Base-by-base conservation (phyloP, 2,888 invertebrate species). In the Abscondita cerata region DNA sequence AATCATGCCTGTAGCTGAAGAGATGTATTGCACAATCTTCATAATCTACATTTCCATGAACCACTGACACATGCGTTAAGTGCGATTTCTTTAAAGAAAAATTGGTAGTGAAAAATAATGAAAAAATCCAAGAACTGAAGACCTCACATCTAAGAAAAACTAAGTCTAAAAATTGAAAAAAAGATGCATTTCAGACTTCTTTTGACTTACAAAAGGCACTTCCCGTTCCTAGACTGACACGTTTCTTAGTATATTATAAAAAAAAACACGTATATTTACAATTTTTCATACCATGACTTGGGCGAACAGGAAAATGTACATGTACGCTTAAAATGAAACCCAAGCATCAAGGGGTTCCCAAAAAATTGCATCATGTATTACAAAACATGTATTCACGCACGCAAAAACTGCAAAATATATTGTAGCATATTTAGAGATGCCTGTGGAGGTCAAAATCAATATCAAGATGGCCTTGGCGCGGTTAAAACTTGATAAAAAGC, bases 271-370 rank as follows among this genome's bases (percentile, higher is more conserved):
- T 36, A 36, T 36, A 11, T 36, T 36, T 36, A 36, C 36, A 36
- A 36, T 36, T 36, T 36, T 12, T 11, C 70, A 54, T 52, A 68
- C 38, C 72, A 70, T 66, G 64, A 64, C 64, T 67, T 72, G 62
- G 62, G 68, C 56, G 62, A 66, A 44, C 52, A 68, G 56, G 64
- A 62, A 64, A 68, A 60, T 48, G 64, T 67, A 48, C 73, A 44
- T 36, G 18, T 71, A 73, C 59, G 67, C 64, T 46, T 75, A 72
- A 73, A 67, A 73, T 63, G 74, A 75, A 70, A 70, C 70, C 15
- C 68, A 48, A 57, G 73, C 70, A 52, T 75, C 71, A 52, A 69
- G 73, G 63, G 74, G 73, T 59, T 52, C 72, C 20, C 71, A 75
- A 62, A 64, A 68, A 56, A 66, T 66, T 31, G 31, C 33, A n/a